Conservation (phyloP, 1,140 invertebrate genomes). For the Cyclina sinensis region DNA sequence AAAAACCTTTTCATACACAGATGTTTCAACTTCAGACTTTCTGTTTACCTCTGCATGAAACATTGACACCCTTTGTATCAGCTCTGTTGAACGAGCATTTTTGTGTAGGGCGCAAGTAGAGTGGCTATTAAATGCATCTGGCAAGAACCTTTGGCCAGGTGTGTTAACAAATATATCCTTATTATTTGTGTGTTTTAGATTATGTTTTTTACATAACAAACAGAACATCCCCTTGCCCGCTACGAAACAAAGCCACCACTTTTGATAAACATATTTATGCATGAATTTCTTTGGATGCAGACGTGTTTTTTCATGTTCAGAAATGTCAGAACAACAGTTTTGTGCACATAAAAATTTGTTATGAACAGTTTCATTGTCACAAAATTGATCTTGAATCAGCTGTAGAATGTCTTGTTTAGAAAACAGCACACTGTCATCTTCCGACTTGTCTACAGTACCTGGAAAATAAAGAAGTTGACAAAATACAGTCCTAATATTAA, state of each 20-base stretch:
- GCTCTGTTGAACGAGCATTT: conserved; percentile 15
- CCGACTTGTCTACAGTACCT: too few species aligned
- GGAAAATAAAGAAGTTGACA: too few species aligned
- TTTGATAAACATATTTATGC: not conserved
- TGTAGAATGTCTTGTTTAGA: too few species aligned
- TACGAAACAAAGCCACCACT: conserved; percentile 45
- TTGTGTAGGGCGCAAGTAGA: not conserved
- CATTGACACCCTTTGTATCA: conserved; percentile 32
- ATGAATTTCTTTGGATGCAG: not conserved
- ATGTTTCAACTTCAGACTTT: conserved; percentile 11
- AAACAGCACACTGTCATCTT: too few species aligned
- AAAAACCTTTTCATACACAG: conserved; percentile 26
- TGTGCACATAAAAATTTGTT: not conserved
- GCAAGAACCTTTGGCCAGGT: conserved; percentile 21
- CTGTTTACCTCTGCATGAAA: conserved; percentile 44
- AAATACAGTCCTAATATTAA: too few species aligned
- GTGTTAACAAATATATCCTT: not conserved
- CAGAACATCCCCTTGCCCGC: conserved; percentile 53
- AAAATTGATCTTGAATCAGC: too few species aligned
- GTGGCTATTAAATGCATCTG: conserved; percentile 31
- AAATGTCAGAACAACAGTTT: not conserved
- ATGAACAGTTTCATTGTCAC: not conserved
- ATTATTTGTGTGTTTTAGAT: conserved; percentile 34
- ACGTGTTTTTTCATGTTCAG: not conserved
- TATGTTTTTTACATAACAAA: conserved; percentile 39